Evolutionary conservation across 2,797 vertebrate genomes (phyloP), one percentile per base, ranked within the genome.

Genomic region (Tolypeutes matacus): DNA sequence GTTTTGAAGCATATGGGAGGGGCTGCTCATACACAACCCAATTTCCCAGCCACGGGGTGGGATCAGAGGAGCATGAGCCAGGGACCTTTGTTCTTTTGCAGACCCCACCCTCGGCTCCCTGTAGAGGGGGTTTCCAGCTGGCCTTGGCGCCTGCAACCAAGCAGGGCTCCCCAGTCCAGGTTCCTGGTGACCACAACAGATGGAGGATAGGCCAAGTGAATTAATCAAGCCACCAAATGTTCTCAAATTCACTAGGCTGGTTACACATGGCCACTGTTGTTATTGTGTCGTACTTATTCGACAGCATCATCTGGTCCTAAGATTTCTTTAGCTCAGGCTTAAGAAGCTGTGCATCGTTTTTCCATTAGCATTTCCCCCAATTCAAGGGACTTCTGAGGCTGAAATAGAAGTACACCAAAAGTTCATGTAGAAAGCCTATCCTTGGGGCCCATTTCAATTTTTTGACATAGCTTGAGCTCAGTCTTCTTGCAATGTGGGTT

Each of bases 151-250:
- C 65, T 83, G 86, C 81, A 90, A 94, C 51, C 5, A 25, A 56
- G 77, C 81, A 27, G 88, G 72, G 60, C 65, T 84, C 34, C 81
- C 60, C 58, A 34, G 76, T 82, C 80, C 0, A 9, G 88, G 83
- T 90, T 95, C 96, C 96, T 60, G 60, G 95, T 96, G 95, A 96
- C 94, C 86, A 89, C 87, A 69, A n/a, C 94, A 95, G 95, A 96
- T 94, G 93, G 92, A 56, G 21, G 95, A 96, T 89, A 76, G 96
- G 93, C 92, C 58, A 92, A 96, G 80, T 70, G 94, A 91, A 96
- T 94, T 88, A 95, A 93, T 95, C 95, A 95, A 94, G 85, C 73
- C 83, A 89, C 93, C 95, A 97, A 86, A 96, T 96, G 96, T 86
- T 91, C 91, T 91, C 76, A 34, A 89, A 97, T 96, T 93, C 67